A percentile compares a stretch with the other conserved stretches of the same genome.
Conservation (phyloP, 1,140 invertebrate genomes). For the Rhagoletis pomonella region DNA sequence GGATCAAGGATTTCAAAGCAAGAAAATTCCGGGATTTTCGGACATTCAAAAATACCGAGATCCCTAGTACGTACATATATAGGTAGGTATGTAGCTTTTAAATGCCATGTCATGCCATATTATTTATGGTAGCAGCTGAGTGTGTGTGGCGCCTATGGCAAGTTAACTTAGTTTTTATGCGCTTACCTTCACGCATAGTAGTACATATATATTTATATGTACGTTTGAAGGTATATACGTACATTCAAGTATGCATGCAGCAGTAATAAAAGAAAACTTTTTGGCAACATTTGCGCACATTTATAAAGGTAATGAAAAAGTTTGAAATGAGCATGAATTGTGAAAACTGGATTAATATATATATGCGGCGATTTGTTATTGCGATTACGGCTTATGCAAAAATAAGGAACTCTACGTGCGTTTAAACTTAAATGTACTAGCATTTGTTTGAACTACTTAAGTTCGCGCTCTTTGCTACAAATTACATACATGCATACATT, state of each 20-base stretch:
- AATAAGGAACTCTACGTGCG: neutral
- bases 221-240: neutral
- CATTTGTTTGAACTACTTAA: no score
- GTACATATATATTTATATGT: neutral
- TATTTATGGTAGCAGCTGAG: neutral
- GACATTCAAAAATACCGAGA: no score
- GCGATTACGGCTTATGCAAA: neutral
- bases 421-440: neutral
- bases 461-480: no score
- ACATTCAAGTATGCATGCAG: neutral
- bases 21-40: no score
- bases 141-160: neutral
- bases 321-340: neutral
- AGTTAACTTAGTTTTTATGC: neutral
- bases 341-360: conserved; percentile 9
- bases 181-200: no score
- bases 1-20: no score
- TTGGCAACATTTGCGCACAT: conserved; percentile 18
- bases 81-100: no score
- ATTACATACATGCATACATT: no score
- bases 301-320: conserved; percentile 42
- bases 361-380: neutral
- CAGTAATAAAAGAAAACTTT: conserved; percentile 22
- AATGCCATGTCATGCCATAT: neutral
- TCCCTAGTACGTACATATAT: no score